phyloP scores from a whole-genome alignment of 2,888 invertebrate species.

The Neoscelio sp. region DNA sequence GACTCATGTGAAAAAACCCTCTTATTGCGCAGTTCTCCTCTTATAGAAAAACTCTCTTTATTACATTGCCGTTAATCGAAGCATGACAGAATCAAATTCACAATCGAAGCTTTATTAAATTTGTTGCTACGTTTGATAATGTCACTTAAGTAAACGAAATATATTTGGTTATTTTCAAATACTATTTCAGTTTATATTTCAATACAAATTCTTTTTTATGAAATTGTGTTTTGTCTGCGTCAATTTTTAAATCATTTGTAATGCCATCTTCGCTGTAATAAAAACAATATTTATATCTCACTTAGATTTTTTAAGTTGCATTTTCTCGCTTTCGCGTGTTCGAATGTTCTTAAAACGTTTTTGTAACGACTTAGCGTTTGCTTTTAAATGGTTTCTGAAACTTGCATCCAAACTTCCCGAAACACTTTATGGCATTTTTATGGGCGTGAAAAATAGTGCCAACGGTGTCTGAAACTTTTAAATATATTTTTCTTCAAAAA shows the following conservation, averaged over 20 bases:
- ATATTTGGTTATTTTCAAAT: neutral
- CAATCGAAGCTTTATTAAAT: conserved; percentile 52
- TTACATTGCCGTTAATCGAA: conserved; percentile 62
- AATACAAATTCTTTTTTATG: neutral
- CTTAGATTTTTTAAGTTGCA: conserved; percentile 43
- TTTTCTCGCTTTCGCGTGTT: conserved; percentile 40
- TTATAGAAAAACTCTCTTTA: conserved; percentile 58
- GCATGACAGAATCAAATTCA: conserved; percentile 56
- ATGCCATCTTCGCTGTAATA: conserved; percentile 33
- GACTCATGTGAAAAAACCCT: conserved; percentile 59
- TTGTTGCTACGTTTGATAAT: conserved; percentile 12
- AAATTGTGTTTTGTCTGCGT: conserved; percentile 16
- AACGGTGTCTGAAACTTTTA: conserved; percentile 55
- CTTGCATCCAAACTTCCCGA: conserved; percentile 63
- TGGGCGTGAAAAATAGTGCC: conserved; percentile 64
- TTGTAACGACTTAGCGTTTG: conserved; percentile 57
- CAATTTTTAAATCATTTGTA: conserved; percentile 4
- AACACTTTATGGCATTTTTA: conserved; percentile 64
- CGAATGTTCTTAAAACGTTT: conserved; percentile 51
- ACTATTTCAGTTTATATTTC: too few relatives aligned
- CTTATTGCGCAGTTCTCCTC: conserved; percentile 42
- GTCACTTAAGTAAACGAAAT: neutral
- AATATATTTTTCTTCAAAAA: conserved; percentile 38
- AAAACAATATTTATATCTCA: conserved; percentile 54
- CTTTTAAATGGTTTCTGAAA: conserved; percentile 65